phyloP scores from a whole-genome alignment of 1,140 invertebrate species.

The Phortica variegata region DNA sequence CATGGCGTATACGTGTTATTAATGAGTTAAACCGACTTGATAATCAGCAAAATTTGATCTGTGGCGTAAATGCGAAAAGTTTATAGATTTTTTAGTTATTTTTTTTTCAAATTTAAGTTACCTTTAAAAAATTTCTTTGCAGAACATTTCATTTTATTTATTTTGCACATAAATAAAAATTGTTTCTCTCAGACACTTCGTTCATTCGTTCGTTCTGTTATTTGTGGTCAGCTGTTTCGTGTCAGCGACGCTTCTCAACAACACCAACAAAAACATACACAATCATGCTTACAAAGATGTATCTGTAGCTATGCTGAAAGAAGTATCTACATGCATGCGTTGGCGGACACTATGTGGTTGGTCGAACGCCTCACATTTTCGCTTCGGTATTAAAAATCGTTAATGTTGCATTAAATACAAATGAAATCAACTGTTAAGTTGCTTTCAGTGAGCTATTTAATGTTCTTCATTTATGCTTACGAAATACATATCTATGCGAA shows the following conservation, averaged over 20 bases:
- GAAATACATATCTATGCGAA: no score
- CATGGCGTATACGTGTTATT: background rate
- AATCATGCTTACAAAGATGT: conserved; percentile 9
- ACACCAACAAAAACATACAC: conserved; percentile 6
- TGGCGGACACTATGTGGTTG: conserved; percentile 1
- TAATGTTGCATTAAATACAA: conserved; percentile 54
- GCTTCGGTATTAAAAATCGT: conserved; percentile 37
- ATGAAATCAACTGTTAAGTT: conserved; percentile 53
- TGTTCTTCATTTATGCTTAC: no score
- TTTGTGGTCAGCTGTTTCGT: conserved; percentile 45
- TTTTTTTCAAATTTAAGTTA: background rate
- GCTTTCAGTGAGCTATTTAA: conserved; percentile 54
- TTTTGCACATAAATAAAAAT: conserved; percentile 48
- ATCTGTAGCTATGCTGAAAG: conserved; percentile 27
- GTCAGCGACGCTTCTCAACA: conserved; percentile 45
- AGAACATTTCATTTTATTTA: conserved; percentile 36
- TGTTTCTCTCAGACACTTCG: no score
- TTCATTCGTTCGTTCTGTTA: no score
- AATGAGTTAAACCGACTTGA: background rate
- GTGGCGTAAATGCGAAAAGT: no score
- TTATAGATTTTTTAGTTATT: background rate
- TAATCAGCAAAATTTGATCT: background rate
- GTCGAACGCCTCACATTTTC: conserved; percentile 30
- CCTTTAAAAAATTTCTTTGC: background rate
- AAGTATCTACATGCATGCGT: background rate